Evolutionary conservation across 2,113 vertebrate species (phyloP).

Genomic region (Petrocephalus zakoni): DNA sequence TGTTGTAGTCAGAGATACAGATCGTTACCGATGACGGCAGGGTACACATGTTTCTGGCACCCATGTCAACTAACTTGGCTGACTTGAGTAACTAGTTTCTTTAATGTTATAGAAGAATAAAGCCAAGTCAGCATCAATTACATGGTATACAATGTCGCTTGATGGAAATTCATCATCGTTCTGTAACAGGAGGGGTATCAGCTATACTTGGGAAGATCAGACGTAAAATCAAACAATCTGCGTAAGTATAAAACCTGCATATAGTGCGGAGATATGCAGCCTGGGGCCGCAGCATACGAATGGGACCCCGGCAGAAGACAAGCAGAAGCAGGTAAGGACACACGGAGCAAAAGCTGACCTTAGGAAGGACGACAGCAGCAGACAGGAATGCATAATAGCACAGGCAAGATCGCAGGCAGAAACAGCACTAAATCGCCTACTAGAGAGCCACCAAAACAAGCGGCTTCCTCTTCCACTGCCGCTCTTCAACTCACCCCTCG

Average conservation of each 20-base stretch:
- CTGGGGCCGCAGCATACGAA: neutral
- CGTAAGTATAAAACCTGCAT: neutral
- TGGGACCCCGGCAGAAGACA: neutral
- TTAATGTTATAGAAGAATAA: neutral
- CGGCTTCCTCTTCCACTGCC: neutral
- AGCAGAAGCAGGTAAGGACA: neutral
- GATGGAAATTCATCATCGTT: neutral
- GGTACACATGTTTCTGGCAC: neutral
- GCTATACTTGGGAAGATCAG: neutral
- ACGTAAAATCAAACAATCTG: neutral
- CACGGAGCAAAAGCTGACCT: neutral
- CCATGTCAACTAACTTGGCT: neutral
- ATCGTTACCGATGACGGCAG: neutral
- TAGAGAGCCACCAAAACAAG: neutral
- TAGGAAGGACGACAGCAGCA: neutral
- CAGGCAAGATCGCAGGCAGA: neutral
- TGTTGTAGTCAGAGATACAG: neutral
- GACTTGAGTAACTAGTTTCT: neutral
- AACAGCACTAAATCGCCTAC: conserved; percentile 26
- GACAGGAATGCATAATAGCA: neutral
- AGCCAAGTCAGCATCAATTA: neutral
- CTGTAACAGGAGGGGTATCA: neutral
- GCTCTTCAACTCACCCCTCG: conserved; percentile 48
- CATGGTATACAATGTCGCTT: neutral
- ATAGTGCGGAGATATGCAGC: neutral